Evolutionary conservation across 2,888 invertebrate species (phyloP), one percentile per base, ranked within the genome.

Genomic region (Drosophila borealis): DNA sequence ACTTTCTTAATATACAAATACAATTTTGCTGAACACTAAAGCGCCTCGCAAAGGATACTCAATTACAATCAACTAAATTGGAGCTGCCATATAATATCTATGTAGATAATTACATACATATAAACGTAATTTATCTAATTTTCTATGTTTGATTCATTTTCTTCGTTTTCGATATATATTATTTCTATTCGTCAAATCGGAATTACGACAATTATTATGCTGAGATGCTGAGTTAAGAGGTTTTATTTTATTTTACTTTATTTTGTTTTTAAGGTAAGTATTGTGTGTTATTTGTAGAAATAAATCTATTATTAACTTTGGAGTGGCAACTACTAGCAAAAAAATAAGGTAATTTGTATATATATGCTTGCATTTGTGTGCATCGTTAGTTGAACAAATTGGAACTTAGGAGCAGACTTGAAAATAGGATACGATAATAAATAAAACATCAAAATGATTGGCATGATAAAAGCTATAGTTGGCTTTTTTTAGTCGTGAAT

Each of bases 401-500:
- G 33, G 29, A 73, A 73, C 62, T 69, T 13, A 72, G 45, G 61
- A 68, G 61, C 50, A 54, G 45, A 59, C 61, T 62, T 34, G 53
- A 80, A 73, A 76, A 66, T 51, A 73, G 37, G 33, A 49, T 17
- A 25, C 6, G 25, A 29, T 29, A 29, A 29, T 49, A 48, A 73
- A 68, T 60, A 78, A 71, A 57, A 55, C 21, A 82, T 54, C 44
- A 73, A 81, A 83, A 83, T 83, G 83, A 83, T 83, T 86, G 81
- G 86, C 86, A 83, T 86, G 81, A 81, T 77, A 74, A 77, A 81
- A 86, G 87, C 87, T 83, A 83, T 72, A 71, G 70, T 77, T 74
- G 66, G 68, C 29, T 29, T 29, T 73, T 69, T 63, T 59, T 53
- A 49, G 69, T 77, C 57, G 68, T 80, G 63, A 53, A 55, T 68